Base-by-base conservation (phyloP, 2,888 invertebrate genomes). In the Panopea generosa region DNA sequence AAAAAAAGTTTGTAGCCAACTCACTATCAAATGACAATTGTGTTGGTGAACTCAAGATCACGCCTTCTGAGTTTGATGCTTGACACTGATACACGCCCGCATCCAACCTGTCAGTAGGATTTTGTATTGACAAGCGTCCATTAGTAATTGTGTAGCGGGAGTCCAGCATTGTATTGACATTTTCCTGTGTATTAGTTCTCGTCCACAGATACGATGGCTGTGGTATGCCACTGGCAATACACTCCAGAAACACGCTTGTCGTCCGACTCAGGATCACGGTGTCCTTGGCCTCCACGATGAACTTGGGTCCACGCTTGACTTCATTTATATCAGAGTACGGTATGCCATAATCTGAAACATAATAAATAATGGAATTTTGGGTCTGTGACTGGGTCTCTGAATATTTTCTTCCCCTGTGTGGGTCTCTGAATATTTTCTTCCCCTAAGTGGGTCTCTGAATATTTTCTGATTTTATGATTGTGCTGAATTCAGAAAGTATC, bases 1-100 rank as follows among this genome's bases (percentile, higher is more conserved):
- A n/a, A n/a, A n/a, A n/a, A n/a, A n/a, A n/a, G n/a, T n/a, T n/a
- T n/a, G n/a, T n/a, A n/a, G n/a, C n/a, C 9, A 27, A 67, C 88
- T 83, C 71, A 90, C 89, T 83, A 71, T 90, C 90, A 85, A 91
- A 91, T 6, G 83, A 84, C 1, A 91, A 81, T n/a, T 81, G 78
- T 0, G 81, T 86, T 11, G 77, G 77, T 27, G 77, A 70, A 45
- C 89, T 88, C 16, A 88, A 59, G 16, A 89, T 84, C 0, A 73
- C 75, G 4, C 91, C 91, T 61, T 77, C 86, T n/a, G 77, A 26
- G 74, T 91, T 91, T 6, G 62, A 52, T 1, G 87, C 90, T 18
- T 60, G 69, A 63, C 91, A 91, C 69, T 88, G 87, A 71, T 91
- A 91, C n/a, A 77, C 60, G 0, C 87, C 88, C 11, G 85, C 86